Evolutionary conservation across 2,797 vertebrate genomes (phyloP).

Genomic region (Apodemus agrarius): DNA sequence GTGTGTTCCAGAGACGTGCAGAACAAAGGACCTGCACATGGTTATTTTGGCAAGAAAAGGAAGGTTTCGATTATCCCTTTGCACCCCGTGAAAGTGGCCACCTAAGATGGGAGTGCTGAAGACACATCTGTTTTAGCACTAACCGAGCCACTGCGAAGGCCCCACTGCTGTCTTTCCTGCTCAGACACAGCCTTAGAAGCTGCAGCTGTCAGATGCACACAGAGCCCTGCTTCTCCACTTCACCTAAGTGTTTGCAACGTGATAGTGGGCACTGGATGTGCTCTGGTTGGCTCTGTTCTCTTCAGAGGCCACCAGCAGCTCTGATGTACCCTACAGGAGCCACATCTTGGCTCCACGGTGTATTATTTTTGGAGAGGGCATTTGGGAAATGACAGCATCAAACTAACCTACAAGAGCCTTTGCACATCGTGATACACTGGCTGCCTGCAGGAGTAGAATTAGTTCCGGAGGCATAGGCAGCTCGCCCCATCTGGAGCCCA

Average conservation of each 20-base stretch:
- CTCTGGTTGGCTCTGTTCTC: background rate
- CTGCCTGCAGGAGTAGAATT: background rate
- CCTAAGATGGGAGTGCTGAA: constrained; percentile 73
- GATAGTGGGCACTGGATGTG: background rate
- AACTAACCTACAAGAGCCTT: constrained; percentile 26
- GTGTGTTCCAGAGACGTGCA: constrained; percentile 74
- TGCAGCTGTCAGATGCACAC: background rate
- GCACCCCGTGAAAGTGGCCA: constrained; percentile 78
- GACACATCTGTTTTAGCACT: constrained; percentile 81
- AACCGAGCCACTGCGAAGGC: constrained; percentile 35
- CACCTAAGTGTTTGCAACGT: constrained; percentile 26
- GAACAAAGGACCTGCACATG: constrained; percentile 80
- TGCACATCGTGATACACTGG: background rate
- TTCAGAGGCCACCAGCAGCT: background rate
- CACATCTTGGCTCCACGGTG: constrained; percentile 39
- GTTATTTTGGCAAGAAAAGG: constrained; percentile 81
- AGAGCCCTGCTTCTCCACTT: constrained; percentile 15
- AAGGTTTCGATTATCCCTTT: constrained; percentile 81
- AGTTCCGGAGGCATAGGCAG: background rate
- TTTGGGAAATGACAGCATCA: constrained; percentile 57
- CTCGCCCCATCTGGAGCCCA: constrained; percentile 69
- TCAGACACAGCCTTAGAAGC: background rate
- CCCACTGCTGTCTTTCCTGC: background rate
- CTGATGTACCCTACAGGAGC: background rate
- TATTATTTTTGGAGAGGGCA: constrained; percentile 60